Evolutionary conservation across 1,140 invertebrate species (phyloP), one percentile per base, ranked within the genome.

Genomic region (Drosophila albomicans): DNA sequence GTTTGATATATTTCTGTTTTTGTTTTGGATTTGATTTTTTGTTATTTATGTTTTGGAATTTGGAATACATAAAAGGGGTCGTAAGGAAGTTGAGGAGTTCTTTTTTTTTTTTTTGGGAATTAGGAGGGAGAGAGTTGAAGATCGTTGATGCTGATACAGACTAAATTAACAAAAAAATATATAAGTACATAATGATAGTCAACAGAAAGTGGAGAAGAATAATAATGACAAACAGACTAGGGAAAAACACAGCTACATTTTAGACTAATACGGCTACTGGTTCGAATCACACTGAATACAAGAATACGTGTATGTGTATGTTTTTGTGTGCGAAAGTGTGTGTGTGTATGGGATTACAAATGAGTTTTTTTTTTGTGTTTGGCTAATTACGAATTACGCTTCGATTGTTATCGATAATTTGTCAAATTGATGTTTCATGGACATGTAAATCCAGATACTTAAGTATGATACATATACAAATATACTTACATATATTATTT

Each of bases 281-380:
- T 49, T 84, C 85, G 85, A 88, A 88, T 88, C 78, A 88, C 84
- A 88, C 78, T 78, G 65, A 87, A 84, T 81, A 88, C 74, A 67
- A 67, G 51, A 72, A 88, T 38, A 87, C 57, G 67, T 75, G 67
- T 67, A 38, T 48, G 16, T 64, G 56, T 48, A 28, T 68, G 20
- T 54, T 16, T 68, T 13, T 54, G 41, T 72, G 52, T 71, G 11
- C 64, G 28, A 59, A 13, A 71, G 43, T 66, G 25, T 45, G 41
- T 45, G 41, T 57, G 13, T 52, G 35, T 43, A 15, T 46, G 61
- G 67, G 32, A 68, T 79, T 82, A 87, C 75, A 41, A 48, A 86
- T 85, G 81, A 28, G 16, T 56, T 16, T 54, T 32, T 32, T 20
- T 32, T 13, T 57, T 38, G 8, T 32, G 32, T 32, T 32, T 32